Percentiles rank a stretch among this genome's conserved stretches.
Conservation (phyloP, 2,797 vertebrate species). For the Hypotaenidia philippensis region DNA sequence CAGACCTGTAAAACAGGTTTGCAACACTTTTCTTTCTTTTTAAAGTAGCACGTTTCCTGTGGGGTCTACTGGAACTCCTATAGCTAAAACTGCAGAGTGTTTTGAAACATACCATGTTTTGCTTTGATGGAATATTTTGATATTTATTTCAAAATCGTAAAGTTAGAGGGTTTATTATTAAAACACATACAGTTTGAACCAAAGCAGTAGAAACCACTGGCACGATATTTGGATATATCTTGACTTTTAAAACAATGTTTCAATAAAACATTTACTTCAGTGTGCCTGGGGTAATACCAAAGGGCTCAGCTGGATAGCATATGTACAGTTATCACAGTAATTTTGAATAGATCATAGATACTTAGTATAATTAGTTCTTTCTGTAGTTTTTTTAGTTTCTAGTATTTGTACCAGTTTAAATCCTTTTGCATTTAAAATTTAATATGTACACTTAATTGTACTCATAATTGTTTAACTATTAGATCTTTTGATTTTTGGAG, state of each 20-base stretch:
- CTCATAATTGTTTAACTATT: neutral
- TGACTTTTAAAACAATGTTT: neutral
- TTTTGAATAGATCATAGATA: neutral
- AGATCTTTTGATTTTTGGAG: neutral
- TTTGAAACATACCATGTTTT: constrained; percentile 13
- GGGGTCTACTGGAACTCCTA: neutral
- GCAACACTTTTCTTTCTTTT: neutral
- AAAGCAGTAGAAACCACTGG: neutral
- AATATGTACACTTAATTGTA: neutral
- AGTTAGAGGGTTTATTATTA: neutral
- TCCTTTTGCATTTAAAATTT: neutral
- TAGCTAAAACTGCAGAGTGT: neutral
- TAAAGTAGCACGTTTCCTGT: neutral
- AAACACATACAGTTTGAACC: neutral
- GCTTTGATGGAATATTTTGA: neutral
- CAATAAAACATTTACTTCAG: neutral
- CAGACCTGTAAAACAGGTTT: constrained; percentile 5
- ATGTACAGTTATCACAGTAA: neutral
- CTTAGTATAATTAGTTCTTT: neutral
- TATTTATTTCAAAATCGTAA: neutral
- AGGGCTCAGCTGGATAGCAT: neutral
- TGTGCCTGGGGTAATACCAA: neutral
- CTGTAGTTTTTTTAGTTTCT: neutral
- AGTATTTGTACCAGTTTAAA: neutral
- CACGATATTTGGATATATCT: neutral